These are phyloP conservation scores for Falcaria lacertinaria DNA, from an alignment of 2,888 invertebrate genomes.

Conservation along the genomic window DNA sequence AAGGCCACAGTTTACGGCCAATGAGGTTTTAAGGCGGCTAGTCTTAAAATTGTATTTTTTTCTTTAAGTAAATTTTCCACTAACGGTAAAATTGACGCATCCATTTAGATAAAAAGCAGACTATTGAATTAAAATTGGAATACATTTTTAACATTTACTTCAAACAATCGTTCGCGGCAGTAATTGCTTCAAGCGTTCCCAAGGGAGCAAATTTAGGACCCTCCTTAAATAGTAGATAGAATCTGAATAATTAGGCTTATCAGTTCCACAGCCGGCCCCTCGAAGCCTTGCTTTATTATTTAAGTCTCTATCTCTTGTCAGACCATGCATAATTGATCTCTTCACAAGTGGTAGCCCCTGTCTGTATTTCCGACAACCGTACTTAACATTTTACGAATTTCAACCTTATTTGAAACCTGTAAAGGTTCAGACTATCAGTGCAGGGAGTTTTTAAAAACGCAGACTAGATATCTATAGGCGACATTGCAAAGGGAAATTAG, in stretches of 20 bases:
- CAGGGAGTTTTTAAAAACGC: neutral
- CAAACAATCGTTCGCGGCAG: neutral
- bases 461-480: constrained; percentile 32
- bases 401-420: constrained; percentile 6
- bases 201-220: neutral
- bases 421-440: constrained; percentile 3
- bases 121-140: too few species aligned
- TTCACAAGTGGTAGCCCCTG: constrained; percentile 30
- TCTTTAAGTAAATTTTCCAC: too few species aligned
- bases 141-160: neutral
- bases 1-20: too few species aligned
- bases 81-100: too few species aligned
- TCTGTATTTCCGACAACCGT: constrained; percentile 15
- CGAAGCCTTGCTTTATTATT: constrained; percentile 43
- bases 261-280: constrained; percentile 19
- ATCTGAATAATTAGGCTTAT: constrained; percentile 31
- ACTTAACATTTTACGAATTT: constrained; percentile 8
- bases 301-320: constrained; percentile 40
- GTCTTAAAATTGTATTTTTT: too few species aligned
- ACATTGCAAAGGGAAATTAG: constrained; percentile 31
- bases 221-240: constrained; percentile 9
- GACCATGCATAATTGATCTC: constrained; percentile 54
- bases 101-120: too few species aligned
- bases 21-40: too few species aligned
- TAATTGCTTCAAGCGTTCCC: neutral